These are phyloP conservation scores for Porites rus DNA, from an alignment of 92 coral and sea anemone species.

Conservation along the genomic window DNA sequence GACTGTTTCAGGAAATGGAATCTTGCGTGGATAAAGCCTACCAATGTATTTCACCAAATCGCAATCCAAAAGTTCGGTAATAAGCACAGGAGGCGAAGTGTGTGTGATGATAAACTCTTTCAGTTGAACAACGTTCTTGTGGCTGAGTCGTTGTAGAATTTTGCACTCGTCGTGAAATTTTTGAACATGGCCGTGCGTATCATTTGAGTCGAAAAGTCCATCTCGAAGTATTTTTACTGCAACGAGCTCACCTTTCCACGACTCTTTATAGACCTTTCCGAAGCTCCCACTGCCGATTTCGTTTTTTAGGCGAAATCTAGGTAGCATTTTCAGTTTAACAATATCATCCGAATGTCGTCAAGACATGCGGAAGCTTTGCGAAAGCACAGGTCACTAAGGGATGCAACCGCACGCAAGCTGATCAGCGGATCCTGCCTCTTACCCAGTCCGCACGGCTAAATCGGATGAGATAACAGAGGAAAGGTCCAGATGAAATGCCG, in stretches of 20 bases:
- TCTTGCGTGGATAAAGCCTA: constrained; percentile 9
- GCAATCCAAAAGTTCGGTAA: constrained; percentile 18
- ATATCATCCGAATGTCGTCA: no score
- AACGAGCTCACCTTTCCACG: background rate
- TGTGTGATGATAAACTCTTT: background rate
- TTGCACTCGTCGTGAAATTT: background rate
- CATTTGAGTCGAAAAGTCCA: background rate
- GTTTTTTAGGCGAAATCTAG: no score
- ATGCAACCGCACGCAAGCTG: no score
- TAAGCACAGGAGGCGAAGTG: constrained; percentile 9
- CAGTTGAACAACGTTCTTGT: background rate
- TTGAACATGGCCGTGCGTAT: background rate
- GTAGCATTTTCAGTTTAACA: no score
- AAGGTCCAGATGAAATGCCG: no score
- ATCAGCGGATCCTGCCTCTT: no score
- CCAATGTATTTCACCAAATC: constrained; percentile 1
- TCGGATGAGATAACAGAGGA: no score
- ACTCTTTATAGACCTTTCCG: constrained; percentile 3
- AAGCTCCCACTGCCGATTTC: constrained; percentile 6
- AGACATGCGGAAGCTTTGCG: no score
- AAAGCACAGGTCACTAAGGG: no score
- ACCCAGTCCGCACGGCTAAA: no score
- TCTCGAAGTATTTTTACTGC: constrained; percentile 5
- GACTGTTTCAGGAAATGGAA: constrained; percentile 50
- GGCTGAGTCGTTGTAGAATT: background rate